phyloP scores from a whole-genome alignment of 2,797 vertebrate species.

The Molossus alvarezi region DNA sequence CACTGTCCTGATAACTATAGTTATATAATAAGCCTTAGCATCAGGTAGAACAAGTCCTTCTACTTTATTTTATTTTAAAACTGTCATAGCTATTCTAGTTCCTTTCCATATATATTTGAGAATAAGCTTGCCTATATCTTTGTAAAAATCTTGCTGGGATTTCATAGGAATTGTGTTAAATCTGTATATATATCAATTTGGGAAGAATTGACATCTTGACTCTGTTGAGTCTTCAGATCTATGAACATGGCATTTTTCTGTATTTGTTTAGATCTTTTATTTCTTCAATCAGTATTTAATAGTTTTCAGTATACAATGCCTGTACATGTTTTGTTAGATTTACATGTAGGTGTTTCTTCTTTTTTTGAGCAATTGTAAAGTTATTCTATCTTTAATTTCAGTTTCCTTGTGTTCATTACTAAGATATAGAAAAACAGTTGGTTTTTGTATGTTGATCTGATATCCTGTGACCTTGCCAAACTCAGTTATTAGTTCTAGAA shows the following conservation, averaged over 20 bases:
- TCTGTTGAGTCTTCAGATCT: neutral
- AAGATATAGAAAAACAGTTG: slow-evolving; percentile 40
- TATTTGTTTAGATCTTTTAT: slow-evolving; percentile 45
- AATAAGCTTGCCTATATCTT: slow-evolving; percentile 20
- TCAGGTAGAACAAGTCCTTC: neutral
- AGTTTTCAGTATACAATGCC: neutral
- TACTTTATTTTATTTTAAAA: slow-evolving; percentile 52
- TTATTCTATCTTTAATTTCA: slow-evolving; percentile 36
- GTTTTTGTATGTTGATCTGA: neutral
- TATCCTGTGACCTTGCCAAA: slow-evolving; percentile 25
- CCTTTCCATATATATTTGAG: slow-evolving; percentile 32
- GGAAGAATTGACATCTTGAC: slow-evolving; percentile 14
- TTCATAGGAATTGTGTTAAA: slow-evolving; percentile 64
- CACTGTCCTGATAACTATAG: neutral
- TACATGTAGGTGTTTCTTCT: neutral
- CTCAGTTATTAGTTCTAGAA: slow-evolving; percentile 43
- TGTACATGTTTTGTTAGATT: neutral
- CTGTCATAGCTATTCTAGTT: slow-evolving; percentile 19
- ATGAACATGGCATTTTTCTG: neutral
- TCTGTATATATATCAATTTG: neutral
- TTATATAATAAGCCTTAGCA: slow-evolving; percentile 19
- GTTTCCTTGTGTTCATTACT: neutral
- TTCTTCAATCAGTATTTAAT: slow-evolving; percentile 52
- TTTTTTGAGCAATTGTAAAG: neutral
- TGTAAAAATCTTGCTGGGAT: slow-evolving; percentile 4